A percentile compares a stretch with the other conserved stretches of the same genome.
Evolutionary conservation across 2,113 vertebrate genomes (phyloP).

Genomic region (Lutjanus erythropterus): DNA sequence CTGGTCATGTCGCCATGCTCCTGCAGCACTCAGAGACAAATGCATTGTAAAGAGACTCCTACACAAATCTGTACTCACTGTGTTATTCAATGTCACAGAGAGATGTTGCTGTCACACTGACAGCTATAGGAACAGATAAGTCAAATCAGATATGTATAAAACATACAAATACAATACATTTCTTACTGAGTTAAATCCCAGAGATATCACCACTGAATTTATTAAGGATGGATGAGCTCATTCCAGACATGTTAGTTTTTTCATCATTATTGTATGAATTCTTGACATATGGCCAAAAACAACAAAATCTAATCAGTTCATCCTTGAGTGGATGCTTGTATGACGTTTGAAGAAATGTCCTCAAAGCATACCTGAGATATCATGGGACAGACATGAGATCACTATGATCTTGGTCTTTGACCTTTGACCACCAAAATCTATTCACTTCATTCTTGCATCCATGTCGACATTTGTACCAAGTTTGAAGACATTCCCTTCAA

Average conservation of each 20-base stretch:
- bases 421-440: no score
- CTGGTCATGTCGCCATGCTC: conserved; percentile 19
- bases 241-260: conserved; percentile 17
- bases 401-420: no score
- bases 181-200: not conserved
- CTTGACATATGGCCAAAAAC: no score
- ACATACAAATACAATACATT: not conserved
- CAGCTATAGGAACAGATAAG: not conserved
- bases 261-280: no score
- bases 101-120: not conserved
- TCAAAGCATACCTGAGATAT: no score
- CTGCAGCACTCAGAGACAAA: conserved; percentile 14
- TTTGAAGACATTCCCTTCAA: no score
- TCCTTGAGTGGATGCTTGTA: no score
- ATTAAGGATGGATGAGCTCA: not conserved
- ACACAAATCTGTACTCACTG: not conserved
- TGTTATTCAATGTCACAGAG: not conserved
- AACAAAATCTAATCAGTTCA: no score
- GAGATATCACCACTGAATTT: not conserved
- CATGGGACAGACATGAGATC: no score
- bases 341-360: no score
- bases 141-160: conserved; percentile 8
- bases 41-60: not conserved
- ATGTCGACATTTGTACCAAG: no score
- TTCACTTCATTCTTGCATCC: no score